Evolutionary conservation across 2,888 invertebrate genomes (phyloP).

Genomic region (Heteromyza rotundicornis): DNA sequence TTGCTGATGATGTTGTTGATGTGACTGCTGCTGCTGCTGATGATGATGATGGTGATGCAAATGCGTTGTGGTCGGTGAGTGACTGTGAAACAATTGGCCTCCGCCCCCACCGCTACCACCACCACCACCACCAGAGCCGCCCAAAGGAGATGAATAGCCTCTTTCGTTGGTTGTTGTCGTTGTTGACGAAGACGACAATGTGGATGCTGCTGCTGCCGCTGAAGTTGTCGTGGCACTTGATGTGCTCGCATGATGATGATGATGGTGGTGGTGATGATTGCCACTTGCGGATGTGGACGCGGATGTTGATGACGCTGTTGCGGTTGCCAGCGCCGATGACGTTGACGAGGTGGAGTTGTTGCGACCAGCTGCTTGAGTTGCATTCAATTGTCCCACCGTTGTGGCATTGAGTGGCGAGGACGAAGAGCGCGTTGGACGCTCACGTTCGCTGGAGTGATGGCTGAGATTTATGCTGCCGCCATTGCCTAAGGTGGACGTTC

Average conservation of each 20-base stretch:
- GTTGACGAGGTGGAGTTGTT: conserved; percentile 7
- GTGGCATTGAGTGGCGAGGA: conserved; percentile 39
- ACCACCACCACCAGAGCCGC: no score
- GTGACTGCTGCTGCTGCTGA: conserved; percentile 17
- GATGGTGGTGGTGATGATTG: conserved; percentile 33
- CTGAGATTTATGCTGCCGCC: conserved; percentile 47
- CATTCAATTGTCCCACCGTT: conserved; percentile 22
- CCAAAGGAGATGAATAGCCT: conserved; percentile 52
- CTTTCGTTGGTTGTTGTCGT: conserved; percentile 40
- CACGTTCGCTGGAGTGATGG: conserved; percentile 40
- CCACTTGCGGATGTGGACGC: conserved; percentile 29
- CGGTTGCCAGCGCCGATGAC: conserved; percentile 30
- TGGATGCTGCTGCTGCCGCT: conserved; percentile 24
- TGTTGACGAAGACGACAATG: conserved; percentile 21
- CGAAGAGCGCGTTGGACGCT: conserved; percentile 35
- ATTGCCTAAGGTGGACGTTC: conserved; percentile 26
- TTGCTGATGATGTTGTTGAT: conserved; percentile 27
- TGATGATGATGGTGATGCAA: conserved; percentile 46
- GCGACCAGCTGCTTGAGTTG: background rate
- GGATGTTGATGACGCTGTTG: conserved; percentile 25
- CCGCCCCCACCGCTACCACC: no score
- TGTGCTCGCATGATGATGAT: conserved; percentile 55
- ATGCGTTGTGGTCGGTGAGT: conserved; percentile 39
- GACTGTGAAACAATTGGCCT: conserved; percentile 45
- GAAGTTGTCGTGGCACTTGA: conserved; percentile 44